Evolutionary conservation across 2,113 vertebrate genomes (phyloP).

Genomic region (Oncorhynchus gorbuscha): DNA sequence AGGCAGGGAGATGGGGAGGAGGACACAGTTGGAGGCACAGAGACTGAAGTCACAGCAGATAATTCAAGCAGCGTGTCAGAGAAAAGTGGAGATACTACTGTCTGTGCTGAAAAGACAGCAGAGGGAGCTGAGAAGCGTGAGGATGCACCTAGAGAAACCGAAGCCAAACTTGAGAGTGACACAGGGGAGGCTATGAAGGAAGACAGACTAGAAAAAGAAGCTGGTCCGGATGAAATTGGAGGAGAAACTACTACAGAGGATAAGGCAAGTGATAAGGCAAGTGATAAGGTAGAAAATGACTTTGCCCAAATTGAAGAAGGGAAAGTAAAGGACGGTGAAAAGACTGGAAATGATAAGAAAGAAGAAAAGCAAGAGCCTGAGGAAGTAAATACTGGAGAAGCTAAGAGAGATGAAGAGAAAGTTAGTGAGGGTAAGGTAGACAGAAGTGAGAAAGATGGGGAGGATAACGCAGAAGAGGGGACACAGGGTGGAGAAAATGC

Average conservation of each 20-base stretch:
- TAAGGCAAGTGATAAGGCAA: neutral
- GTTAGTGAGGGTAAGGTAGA: neutral
- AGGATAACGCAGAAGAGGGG: slow-evolving; percentile 3
- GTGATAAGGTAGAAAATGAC: slow-evolving; percentile 24
- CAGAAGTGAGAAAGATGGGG: neutral
- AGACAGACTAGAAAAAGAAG: slow-evolving; percentile 3
- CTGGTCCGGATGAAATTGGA: neutral
- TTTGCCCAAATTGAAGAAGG: slow-evolving; percentile 19
- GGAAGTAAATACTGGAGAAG: neutral
- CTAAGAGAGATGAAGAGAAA: neutral
- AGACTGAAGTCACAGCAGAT: slow-evolving; percentile 20
- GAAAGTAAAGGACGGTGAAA: neutral
- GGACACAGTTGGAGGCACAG: slow-evolving; percentile 22
- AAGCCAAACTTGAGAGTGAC: slow-evolving; percentile 12
- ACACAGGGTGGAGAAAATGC: neutral
- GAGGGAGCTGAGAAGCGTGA: neutral
- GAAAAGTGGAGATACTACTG: slow-evolving; percentile 28
- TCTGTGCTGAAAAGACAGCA: slow-evolving; percentile 13
- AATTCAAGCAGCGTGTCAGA: slow-evolving; percentile 3
- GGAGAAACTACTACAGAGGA: slow-evolving; percentile 19
- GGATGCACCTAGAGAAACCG: neutral
- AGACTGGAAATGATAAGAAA: neutral
- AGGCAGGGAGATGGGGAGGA: slow-evolving; percentile 22
- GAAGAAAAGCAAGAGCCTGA: slow-evolving; percentile 20
- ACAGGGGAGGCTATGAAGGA: slow-evolving; percentile 9